These are phyloP conservation scores for Microtus richardsoni DNA, from an alignment of 2,113 vertebrate species.

Conservation along the genomic window DNA sequence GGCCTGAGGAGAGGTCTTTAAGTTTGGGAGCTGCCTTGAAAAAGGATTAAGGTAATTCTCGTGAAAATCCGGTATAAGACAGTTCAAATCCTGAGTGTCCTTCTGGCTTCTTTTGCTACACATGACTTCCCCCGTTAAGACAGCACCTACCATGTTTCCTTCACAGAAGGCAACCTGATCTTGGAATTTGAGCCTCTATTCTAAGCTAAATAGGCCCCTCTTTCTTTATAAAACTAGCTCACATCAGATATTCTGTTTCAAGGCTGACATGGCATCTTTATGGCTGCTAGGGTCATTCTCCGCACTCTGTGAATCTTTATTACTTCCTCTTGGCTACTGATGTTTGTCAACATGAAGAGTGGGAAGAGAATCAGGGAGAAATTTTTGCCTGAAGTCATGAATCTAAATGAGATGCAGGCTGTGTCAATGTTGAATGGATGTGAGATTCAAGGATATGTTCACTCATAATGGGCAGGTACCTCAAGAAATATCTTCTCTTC, in stretches of 20 bases:
- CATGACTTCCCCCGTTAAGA: not conserved
- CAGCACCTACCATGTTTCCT: not conserved
- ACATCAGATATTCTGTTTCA: not conserved
- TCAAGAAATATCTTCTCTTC: fast-evolving
- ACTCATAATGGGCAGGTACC: not conserved
- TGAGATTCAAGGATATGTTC: not conserved
- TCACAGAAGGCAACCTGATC: not conserved
- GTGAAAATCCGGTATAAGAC: not conserved
- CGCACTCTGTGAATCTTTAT: not conserved
- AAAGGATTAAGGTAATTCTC: not conserved
- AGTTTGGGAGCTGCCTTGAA: not conserved
- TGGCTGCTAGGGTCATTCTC: not conserved
- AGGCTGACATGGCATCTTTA: not conserved
- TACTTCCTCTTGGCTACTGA: not conserved
- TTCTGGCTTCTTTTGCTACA: not conserved
- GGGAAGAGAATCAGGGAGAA: not conserved
- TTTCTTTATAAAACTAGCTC: not conserved
- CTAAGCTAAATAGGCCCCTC: not conserved
- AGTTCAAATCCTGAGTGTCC: too few relatives aligned
- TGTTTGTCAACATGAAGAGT: not conserved
- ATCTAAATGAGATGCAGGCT: not conserved
- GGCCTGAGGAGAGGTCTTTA: not conserved
- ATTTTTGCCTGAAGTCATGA: not conserved
- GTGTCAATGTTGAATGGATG: fast-evolving
- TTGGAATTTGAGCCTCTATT: not conserved